Percentiles rank a stretch among this genome's conserved stretches.
Conservation (phyloP, 1,140 invertebrate species). For the Asobara japonica region DNA sequence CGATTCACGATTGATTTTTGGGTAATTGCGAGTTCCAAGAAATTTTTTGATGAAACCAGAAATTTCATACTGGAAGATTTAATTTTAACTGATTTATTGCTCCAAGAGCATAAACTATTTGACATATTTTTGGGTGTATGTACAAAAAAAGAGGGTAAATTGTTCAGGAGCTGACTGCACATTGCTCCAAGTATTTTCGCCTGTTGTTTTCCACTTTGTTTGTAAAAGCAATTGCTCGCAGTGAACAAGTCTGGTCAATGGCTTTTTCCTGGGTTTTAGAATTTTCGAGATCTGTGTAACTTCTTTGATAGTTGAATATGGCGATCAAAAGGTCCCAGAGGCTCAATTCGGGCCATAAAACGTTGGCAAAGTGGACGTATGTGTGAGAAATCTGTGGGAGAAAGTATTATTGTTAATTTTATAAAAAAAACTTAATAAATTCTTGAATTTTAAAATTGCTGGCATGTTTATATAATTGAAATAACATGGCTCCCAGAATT, state of each 20-base stretch:
- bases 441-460: no score
- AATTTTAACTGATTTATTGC: no score
- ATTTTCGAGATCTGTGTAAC: constrained; percentile 49
- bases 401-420: constrained; percentile 14
- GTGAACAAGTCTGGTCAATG: constrained; percentile 24
- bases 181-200: neutral
- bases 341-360: constrained; percentile 94
- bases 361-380: constrained; percentile 81
- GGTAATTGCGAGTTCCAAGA: no score
- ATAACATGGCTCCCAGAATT: neutral
- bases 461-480: no score
- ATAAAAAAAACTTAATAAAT: neutral
- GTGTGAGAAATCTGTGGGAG: constrained; percentile 74
- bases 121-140: constrained; percentile 8
- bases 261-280: constrained; percentile 36
- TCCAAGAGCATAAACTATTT: neutral
- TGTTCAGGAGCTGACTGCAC: neutral
- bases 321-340: constrained; percentile 89
- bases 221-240: neutral
- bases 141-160: neutral
- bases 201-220: neutral
- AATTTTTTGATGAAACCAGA: no score
- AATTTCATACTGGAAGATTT: no score
- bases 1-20: no score
- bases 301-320: constrained; percentile 86